phyloP scores from a whole-genome alignment of 2,797 vertebrate species.

The Parauchenoglanis punctatus region DNA sequence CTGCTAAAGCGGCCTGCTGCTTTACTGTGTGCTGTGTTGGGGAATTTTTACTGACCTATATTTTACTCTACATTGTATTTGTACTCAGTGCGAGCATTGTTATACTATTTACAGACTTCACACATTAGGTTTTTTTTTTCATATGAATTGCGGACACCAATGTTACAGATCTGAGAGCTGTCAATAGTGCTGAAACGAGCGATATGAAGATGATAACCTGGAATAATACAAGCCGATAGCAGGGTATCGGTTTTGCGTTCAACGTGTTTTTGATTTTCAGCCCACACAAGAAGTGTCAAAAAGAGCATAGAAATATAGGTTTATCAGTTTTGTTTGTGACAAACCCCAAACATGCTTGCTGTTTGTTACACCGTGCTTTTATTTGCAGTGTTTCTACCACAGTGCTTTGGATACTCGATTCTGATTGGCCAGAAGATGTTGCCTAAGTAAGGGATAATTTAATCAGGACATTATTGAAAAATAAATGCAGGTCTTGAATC shows the following conservation, averaged over 20 bases:
- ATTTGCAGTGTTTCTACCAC: background rate
- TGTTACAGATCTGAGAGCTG: background rate
- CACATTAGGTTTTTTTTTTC: too few species aligned
- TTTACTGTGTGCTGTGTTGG: too few species aligned
- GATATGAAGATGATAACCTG: background rate
- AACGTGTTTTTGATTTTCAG: background rate
- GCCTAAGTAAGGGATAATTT: too few species aligned
- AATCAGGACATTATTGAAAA: too few species aligned
- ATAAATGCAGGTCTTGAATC: too few species aligned
- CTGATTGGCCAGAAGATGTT: background rate
- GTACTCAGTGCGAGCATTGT: background rate
- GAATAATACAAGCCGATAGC: background rate
- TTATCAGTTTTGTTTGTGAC: background rate
- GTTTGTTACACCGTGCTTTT: background rate
- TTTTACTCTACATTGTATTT: background rate
- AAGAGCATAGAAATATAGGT: background rate
- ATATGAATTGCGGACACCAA: background rate
- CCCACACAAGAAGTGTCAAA: background rate
- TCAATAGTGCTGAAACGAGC: background rate
- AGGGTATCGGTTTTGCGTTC: background rate
- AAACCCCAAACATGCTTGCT: background rate
- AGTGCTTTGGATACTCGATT: background rate
- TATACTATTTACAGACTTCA: background rate
- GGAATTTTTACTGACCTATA: background rate
- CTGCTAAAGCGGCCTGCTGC: slow-evolving; percentile 14